phyloP scores from a whole-genome alignment of 2,797 vertebrate genomes.

The Hapalemur alaotrensis region DNA sequence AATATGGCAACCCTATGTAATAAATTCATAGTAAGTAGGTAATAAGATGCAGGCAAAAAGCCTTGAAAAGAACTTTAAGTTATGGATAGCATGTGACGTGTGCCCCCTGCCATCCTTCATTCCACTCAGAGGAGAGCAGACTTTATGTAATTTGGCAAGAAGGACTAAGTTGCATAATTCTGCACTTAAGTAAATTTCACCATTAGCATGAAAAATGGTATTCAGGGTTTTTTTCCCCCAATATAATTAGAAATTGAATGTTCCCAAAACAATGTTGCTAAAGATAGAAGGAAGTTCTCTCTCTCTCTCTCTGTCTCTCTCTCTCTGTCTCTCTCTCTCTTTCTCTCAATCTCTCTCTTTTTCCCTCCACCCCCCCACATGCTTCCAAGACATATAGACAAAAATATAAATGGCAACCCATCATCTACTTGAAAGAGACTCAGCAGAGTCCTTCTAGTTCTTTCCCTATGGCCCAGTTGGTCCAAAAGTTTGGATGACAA shows the following conservation, averaged over 20 bases:
- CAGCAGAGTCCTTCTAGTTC: background rate
- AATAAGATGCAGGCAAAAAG: conserved; percentile 62
- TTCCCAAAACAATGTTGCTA: conserved; percentile 45
- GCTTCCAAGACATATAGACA: background rate
- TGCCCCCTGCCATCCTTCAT: conserved; percentile 30
- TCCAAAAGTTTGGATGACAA: background rate
- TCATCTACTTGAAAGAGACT: conserved; percentile 1
- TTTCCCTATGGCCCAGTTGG: background rate
- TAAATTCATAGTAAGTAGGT: conserved; percentile 73
- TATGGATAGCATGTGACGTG: conserved; percentile 11
- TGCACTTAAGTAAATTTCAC: conserved; percentile 67
- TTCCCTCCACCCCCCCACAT: background rate
- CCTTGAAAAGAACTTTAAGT: conserved; percentile 55
- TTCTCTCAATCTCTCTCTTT: background rate
- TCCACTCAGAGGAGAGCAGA: background rate
- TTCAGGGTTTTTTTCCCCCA: background rate
- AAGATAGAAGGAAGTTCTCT: conserved; percentile 17
- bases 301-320: too few species aligned
- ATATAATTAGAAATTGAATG: conserved; percentile 64
- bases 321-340: too few species aligned
- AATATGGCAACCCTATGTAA: conserved; percentile 48
- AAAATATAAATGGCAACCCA: background rate
- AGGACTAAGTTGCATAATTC: conserved; percentile 60
- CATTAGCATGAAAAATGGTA: conserved; percentile 67
- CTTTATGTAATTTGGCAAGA: conserved; percentile 57